Evolutionary conservation across 2,888 invertebrate species (phyloP).

Genomic region (Eupithecia dodoneata): DNA sequence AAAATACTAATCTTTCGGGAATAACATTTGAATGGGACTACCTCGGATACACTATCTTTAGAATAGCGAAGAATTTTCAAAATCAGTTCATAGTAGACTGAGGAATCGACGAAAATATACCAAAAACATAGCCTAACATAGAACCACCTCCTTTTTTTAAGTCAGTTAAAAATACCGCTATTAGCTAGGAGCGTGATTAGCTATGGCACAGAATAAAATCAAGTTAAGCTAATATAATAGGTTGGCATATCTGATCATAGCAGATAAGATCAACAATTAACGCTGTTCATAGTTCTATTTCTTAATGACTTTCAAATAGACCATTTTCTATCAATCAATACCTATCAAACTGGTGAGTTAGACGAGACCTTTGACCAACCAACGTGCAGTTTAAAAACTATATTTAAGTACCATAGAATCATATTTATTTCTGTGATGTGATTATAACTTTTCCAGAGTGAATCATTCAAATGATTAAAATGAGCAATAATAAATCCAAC

Average conservation of each 20-base stretch:
- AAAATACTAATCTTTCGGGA: too few species aligned
- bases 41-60: too few species aligned
- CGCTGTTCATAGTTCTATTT: neutral
- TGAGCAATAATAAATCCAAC: conserved; percentile 24
- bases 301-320: conserved; percentile 2
- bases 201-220: neutral
- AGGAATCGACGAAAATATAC: too few species aligned
- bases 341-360: neutral
- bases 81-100: too few species aligned
- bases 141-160: too few species aligned
- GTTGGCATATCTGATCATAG: conserved; percentile 5
- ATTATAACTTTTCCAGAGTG: neutral
- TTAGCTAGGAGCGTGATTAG: neutral
- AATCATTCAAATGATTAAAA: conserved; percentile 6
- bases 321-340: conserved; percentile 1
- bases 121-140: too few species aligned
- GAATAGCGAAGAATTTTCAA: too few species aligned
- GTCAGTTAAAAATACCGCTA: too few species aligned
- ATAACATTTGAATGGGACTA: too few species aligned
- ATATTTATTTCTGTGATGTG: too few species aligned
- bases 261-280: conserved; percentile 2
- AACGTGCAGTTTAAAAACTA: neutral
- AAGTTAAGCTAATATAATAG: neutral
- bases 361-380: neutral
- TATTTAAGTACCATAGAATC: too few species aligned